These are phyloP conservation scores for Sycobia sp. DNA, from an alignment of 1,140 invertebrate species.

Conservation along the genomic window DNA sequence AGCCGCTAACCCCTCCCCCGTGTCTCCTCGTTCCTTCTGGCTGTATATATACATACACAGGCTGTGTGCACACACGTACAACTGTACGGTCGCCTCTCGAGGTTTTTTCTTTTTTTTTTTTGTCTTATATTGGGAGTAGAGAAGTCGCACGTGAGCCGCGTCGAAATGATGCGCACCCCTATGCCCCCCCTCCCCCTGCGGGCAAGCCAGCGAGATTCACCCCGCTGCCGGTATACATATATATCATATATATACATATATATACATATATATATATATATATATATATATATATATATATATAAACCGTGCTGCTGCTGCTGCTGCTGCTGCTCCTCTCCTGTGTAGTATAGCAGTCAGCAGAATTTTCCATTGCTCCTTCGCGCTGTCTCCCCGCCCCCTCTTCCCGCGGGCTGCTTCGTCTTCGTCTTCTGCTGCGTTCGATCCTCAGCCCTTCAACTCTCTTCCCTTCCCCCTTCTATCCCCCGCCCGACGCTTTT, in stretches of 20 bases:
- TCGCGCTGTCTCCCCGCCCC: background rate
- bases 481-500: background rate
- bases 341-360: too few relatives aligned
- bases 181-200: background rate
- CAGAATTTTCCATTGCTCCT: slow-evolving; percentile 31
- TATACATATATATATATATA: too few relatives aligned
- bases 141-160: slow-evolving; percentile 31
- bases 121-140: slow-evolving; percentile 26
- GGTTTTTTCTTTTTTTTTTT: too few relatives aligned
- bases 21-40: background rate
- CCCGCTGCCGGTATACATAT: too few relatives aligned
- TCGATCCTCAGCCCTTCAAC: background rate
- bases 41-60: too few relatives aligned
- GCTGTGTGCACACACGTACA: too few relatives aligned
- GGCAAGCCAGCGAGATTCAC: too few relatives aligned
- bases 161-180: slow-evolving; percentile 4
- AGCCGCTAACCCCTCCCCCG: background rate
- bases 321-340: too few relatives aligned
- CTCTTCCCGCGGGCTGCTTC: background rate
- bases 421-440: background rate
- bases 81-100: background rate
- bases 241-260: too few relatives aligned
- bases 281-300: too few relatives aligned
- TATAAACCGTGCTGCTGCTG: too few relatives aligned
- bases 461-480: background rate